Conservation (phyloP, 1,140 invertebrate species). For the Tetragnatha versicolor region DNA sequence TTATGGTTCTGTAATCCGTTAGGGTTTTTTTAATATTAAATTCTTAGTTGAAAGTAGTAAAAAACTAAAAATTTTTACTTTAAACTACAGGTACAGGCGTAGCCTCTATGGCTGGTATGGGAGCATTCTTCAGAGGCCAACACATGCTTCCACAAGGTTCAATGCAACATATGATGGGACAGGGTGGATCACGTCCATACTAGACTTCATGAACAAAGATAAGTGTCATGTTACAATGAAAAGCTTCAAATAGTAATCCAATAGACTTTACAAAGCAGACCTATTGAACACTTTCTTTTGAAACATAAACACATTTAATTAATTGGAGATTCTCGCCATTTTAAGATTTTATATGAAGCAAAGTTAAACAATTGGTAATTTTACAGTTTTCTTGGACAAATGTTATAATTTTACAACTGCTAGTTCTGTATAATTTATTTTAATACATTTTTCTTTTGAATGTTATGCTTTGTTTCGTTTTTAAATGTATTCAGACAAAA, state of each 20-base stretch:
- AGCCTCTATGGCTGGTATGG: neutral
- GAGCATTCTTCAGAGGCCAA: neutral
- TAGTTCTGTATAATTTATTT: no score
- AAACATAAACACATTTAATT: neutral
- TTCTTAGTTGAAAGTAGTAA: neutral
- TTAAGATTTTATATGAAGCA: neutral
- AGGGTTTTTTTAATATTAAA: neutral
- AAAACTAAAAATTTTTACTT: neutral
- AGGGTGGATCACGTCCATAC: neutral
- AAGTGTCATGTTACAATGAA: conserved; percentile 15
- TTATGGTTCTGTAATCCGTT: neutral
- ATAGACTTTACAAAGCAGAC: no score
- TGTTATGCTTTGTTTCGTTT: no score
- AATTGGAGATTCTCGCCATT: neutral
- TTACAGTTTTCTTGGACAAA: neutral
- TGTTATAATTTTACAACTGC: neutral
- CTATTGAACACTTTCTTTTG: neutral
- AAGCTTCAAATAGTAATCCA: neutral
- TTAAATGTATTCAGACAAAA: no score
- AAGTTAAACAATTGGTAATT: neutral
- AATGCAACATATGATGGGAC: conserved; percentile 18
- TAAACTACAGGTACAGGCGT: neutral
- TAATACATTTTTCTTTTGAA: no score
- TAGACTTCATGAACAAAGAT: conserved; percentile 5
- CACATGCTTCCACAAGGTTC: neutral